Percentiles rank a stretch among this genome's conserved stretches.
phyloP scores from a whole-genome alignment of 1,140 invertebrate species.

The Uloborus diversus region DNA sequence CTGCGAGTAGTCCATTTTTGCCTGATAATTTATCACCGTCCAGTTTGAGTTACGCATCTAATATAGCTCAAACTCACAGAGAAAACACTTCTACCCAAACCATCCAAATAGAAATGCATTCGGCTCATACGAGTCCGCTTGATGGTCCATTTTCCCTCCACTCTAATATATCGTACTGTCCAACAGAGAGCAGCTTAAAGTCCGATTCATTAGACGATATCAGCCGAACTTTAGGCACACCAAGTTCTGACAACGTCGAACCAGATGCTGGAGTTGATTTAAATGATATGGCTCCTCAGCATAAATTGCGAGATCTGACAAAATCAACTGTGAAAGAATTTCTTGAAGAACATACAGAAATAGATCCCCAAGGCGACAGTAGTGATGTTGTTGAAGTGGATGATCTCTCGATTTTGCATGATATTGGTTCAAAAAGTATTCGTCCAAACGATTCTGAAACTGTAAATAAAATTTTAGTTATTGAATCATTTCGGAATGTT shows the following conservation, averaged over 20 bases:
- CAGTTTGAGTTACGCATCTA: constrained; percentile 1
- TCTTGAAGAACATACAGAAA: constrained; percentile 12
- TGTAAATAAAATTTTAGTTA: constrained; percentile 39
- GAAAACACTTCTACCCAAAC: constrained; percentile 52
- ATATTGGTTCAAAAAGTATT: neutral
- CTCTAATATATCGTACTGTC: constrained; percentile 30
- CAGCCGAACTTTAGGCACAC: constrained; percentile 43
- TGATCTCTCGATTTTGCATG: neutral
- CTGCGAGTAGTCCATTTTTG: constrained; percentile 59
- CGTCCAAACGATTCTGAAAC: neutral
- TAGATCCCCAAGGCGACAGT: neutral
- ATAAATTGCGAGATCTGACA: neutral
- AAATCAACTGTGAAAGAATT: constrained; percentile 30
- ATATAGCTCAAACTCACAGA: neutral
- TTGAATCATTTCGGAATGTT: constrained; percentile 45
- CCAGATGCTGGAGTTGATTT: constrained; percentile 3
- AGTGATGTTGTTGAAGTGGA: constrained; percentile 3
- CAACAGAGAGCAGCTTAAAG: constrained; percentile 40
- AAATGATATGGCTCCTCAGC: neutral
- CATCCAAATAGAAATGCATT: constrained; percentile 31
- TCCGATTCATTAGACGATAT: constrained; percentile 44
- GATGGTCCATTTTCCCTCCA: constrained; percentile 52
- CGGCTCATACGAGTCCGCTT: constrained; percentile 49
- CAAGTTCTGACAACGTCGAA: constrained; percentile 41
- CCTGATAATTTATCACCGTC: constrained; percentile 40